Percentiles rank a stretch among this genome's conserved stretches.
phyloP scores from a whole-genome alignment of 2,113 vertebrate genomes.

The Cyprinodon tularosa region DNA sequence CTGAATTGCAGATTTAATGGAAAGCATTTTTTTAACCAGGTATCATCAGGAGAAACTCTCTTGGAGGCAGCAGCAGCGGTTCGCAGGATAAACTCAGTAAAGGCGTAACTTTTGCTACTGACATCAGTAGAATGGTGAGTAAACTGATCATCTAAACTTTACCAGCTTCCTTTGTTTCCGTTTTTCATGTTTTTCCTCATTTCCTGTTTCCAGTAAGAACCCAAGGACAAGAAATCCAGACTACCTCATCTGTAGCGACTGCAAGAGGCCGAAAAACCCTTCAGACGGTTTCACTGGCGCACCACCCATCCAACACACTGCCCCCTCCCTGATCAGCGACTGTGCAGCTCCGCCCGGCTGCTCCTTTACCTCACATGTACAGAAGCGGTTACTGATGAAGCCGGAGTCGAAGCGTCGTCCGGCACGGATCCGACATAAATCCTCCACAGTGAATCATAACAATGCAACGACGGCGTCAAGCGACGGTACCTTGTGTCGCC shows the following conservation, averaged over 20 bases:
- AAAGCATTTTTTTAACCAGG: slow-evolving; percentile 68
- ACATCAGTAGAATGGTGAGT: slow-evolving; percentile 87
- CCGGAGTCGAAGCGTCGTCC: slow-evolving; percentile 18
- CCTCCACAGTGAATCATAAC: not conserved
- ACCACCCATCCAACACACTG: slow-evolving; percentile 19
- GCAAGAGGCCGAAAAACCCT: slow-evolving; percentile 44
- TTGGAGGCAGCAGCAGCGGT: slow-evolving; percentile 87
- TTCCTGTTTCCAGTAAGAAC: slow-evolving; percentile 64
- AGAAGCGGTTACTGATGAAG: slow-evolving; percentile 1
- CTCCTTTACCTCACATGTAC: slow-evolving; percentile 55
- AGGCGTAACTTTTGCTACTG: slow-evolving; percentile 89
- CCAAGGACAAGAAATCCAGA: slow-evolving; percentile 53
- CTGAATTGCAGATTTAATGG: not conserved
- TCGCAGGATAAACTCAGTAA: slow-evolving; percentile 90
- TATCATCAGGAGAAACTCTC: slow-evolving; percentile 92
- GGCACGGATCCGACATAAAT: slow-evolving; percentile 1
- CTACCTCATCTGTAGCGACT: slow-evolving; percentile 80
- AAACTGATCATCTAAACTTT: not conserved
- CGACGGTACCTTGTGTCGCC: slow-evolving; percentile 11
- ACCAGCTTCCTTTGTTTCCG: not conserved
- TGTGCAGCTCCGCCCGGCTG: not conserved
- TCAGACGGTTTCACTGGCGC: slow-evolving; percentile 30
- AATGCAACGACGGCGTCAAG: slow-evolving; percentile 35
- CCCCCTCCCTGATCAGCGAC: slow-evolving; percentile 25
- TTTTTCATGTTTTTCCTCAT: not conserved